These are phyloP conservation scores for Heteromyza rotundicornis DNA, from an alignment of 2,888 invertebrate species.

Conservation along the genomic window DNA sequence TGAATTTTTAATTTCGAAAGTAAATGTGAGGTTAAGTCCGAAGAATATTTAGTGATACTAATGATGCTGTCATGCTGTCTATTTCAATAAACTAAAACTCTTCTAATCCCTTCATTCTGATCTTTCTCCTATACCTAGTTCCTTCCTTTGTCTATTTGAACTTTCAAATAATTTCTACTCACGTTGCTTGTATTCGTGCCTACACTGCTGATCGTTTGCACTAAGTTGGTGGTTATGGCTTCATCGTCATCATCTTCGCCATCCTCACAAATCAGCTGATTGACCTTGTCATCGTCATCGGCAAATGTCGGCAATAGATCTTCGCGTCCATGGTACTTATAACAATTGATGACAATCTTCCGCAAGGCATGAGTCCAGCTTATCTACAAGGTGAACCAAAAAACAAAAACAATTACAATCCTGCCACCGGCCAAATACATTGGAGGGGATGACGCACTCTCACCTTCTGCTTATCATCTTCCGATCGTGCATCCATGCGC, in stretches of 20 bases:
- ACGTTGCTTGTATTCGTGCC: conserved; percentile 44
- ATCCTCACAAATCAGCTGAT: conserved; percentile 51
- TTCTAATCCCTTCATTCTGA: no score
- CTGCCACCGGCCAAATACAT: neutral
- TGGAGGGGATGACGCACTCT: conserved; percentile 29
- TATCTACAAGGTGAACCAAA: conserved; percentile 68
- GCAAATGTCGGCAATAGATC: conserved; percentile 93
- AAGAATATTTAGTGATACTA: no score
- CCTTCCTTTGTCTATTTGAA: no score
- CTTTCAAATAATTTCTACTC: no score
- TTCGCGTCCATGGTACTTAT: conserved; percentile 96
- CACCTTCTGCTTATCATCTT: conserved; percentile 97
- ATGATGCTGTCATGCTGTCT: no score
- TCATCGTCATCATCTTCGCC: conserved; percentile 51
- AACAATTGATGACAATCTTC: conserved; percentile 97
- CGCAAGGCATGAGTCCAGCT: conserved; percentile 97
- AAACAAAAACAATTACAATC: no score
- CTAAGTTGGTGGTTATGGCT: conserved; percentile 41
- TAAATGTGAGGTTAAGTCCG: no score
- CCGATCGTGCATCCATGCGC: conserved; percentile 93
- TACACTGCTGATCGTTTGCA: conserved; percentile 44
- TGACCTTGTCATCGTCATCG: conserved; percentile 84
- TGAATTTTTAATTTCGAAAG: no score
- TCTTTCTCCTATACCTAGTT: no score
- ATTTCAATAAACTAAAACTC: no score